Conservation (phyloP, 2,113 vertebrate species). For the Typhlomys cinereus region DNA sequence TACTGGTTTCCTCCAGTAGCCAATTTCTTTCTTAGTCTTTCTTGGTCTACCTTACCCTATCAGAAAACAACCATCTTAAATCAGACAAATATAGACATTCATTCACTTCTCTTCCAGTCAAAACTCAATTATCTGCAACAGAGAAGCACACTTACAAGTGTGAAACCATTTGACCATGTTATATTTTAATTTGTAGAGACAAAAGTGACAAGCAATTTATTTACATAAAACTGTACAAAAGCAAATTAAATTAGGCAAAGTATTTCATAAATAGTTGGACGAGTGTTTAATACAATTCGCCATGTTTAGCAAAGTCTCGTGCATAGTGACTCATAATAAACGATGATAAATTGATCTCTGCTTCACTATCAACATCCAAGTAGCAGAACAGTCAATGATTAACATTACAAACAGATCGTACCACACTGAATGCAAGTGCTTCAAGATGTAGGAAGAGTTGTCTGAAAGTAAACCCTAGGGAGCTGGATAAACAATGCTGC, state of each 20-base stretch:
- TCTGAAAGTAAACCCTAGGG: constrained; percentile 90
- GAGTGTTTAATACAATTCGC: constrained; percentile 99
- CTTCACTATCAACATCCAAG: constrained; percentile 99
- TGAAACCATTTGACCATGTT: constrained; percentile 93
- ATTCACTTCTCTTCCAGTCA: constrained; percentile 58
- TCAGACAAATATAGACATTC: constrained; percentile 50
- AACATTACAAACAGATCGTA: constrained; percentile 96
- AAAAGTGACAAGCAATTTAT: constrained; percentile 99
- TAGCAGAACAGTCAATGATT: constrained; percentile 99
- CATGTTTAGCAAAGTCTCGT: constrained; percentile 99
- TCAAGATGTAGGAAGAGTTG: constrained; percentile 87
- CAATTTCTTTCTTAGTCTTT: constrained; percentile 12
- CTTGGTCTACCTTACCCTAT: background rate
- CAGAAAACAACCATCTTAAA: constrained; percentile 53
- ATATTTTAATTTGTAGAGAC: constrained; percentile 99
- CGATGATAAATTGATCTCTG: constrained; percentile 97
- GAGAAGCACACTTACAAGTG: constrained; percentile 82
- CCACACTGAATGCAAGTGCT: constrained; percentile 95
- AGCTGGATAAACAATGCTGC: constrained; percentile 76
- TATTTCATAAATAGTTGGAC: constrained; percentile 99
- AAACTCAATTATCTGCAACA: constrained; percentile 61
- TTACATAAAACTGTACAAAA: constrained; percentile 99
- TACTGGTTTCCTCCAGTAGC: background rate
- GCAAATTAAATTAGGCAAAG: constrained; percentile 99
- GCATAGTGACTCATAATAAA: constrained; percentile 99